phyloP scores from a whole-genome alignment of 2,888 invertebrate genomes.

The Polia nebulosa region DNA sequence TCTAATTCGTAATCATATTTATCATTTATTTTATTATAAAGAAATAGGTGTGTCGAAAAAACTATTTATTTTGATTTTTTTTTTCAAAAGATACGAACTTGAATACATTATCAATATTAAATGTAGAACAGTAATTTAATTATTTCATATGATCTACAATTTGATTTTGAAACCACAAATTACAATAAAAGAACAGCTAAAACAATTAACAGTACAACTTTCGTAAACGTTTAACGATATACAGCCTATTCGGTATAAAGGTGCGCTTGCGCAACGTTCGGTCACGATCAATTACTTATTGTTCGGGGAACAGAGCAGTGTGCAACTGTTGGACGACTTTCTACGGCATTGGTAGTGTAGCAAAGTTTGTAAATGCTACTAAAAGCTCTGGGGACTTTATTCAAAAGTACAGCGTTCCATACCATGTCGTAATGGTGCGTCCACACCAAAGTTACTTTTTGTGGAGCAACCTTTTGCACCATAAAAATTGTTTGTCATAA shows the following conservation, averaged over 20 bases:
- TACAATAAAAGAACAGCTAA: slow-evolving; percentile 36
- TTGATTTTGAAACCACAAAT: neutral
- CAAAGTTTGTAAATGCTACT: slow-evolving; percentile 6
- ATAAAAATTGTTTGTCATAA: too few relatives aligned
- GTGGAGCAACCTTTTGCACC: too few relatives aligned
- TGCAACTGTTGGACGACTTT: slow-evolving; percentile 57
- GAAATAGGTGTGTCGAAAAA: too few relatives aligned
- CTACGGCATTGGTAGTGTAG: slow-evolving; percentile 37
- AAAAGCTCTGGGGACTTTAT: slow-evolving; percentile 7
- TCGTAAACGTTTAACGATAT: slow-evolving; percentile 49
- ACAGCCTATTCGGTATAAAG: slow-evolving; percentile 52
- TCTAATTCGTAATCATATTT: too few relatives aligned
- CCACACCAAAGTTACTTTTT: too few relatives aligned
- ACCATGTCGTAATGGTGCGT: too few relatives aligned
- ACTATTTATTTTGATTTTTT: too few relatives aligned
- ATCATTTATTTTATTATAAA: too few relatives aligned
- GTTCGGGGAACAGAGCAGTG: slow-evolving; percentile 47
- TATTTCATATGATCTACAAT: neutral
- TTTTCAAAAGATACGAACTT: too few relatives aligned
- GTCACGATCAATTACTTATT: slow-evolving; percentile 70
- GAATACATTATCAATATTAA: too few relatives aligned
- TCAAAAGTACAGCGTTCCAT: too few relatives aligned
- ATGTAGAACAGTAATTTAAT: too few relatives aligned
- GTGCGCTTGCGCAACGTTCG: slow-evolving; percentile 62
- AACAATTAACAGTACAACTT: slow-evolving; percentile 48